A percentile compares a stretch with the other conserved stretches of the same genome.
Evolutionary conservation across 1,140 invertebrate species (phyloP).

Genomic region (Bilobella aurantiaca): DNA sequence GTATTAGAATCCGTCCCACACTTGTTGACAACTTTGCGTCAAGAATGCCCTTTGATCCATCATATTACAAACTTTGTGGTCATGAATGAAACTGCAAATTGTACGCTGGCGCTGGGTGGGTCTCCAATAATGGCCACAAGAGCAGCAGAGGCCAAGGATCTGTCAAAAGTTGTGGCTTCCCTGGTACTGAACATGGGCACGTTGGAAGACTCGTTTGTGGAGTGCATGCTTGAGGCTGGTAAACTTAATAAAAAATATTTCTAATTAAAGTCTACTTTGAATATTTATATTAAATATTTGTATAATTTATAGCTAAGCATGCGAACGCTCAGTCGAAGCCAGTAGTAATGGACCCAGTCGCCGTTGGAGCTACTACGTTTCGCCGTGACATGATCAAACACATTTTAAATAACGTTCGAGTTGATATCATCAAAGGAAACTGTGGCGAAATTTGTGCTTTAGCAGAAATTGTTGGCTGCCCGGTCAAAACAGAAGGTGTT

Average conservation of each 20-base stretch:
- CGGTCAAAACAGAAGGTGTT: background rate
- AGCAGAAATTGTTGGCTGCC: background rate
- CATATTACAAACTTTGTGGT: background rate
- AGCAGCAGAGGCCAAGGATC: background rate
- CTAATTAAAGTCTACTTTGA: background rate
- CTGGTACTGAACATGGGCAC: background rate
- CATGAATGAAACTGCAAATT: slow-evolving; percentile 2
- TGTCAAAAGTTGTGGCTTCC: background rate
- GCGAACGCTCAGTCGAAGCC: background rate
- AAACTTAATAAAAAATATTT: background rate
- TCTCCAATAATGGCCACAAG: background rate
- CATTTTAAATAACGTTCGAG: background rate
- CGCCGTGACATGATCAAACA: background rate
- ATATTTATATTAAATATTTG: background rate
- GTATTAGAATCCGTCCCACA: background rate
- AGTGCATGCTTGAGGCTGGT: background rate
- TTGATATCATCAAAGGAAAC: slow-evolving; percentile 9
- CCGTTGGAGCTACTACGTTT: background rate
- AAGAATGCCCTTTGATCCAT: background rate
- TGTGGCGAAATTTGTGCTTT: background rate
- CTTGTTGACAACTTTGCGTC: background rate
- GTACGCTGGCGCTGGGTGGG: background rate
- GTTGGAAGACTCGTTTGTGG: background rate
- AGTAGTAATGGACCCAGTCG: slow-evolving; percentile 5
- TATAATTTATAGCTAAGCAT: background rate